phyloP scores from a whole-genome alignment of 2,888 invertebrate genomes.

The Anaspis maculata region DNA sequence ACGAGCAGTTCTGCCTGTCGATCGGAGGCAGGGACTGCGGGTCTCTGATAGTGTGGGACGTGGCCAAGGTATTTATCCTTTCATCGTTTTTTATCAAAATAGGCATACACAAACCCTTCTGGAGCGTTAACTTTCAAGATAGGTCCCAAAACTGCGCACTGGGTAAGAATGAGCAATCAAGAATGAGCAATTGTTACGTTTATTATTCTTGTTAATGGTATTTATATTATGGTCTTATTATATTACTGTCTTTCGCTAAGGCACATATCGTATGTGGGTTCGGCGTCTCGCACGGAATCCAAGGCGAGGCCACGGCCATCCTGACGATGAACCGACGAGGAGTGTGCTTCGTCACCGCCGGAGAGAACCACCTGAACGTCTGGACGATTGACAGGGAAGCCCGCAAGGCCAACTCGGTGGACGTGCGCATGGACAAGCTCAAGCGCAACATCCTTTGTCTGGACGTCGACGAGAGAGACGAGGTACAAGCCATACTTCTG shows the following conservation, averaged over 20 bases:
- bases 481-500: no score
- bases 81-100: no score
- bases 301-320: slow-evolving; percentile 36
- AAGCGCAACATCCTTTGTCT: slow-evolving; percentile 69
- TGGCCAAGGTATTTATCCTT: no score
- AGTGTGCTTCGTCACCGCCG: slow-evolving; percentile 61
- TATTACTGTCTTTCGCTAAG: no score
- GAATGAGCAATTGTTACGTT: no score
- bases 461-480: slow-evolving; percentile 60
- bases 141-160: no score
- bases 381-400: slow-evolving; percentile 67
- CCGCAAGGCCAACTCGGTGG: slow-evolving; percentile 53
- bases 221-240: no score
- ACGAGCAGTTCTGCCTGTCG: slow-evolving; percentile 65
- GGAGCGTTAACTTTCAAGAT: no score
- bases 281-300: slow-evolving; percentile 33
- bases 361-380: slow-evolving; percentile 47
- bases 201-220: no score
- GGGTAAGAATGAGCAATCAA: no score
- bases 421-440: slow-evolving; percentile 71
- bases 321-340: slow-evolving; percentile 50
- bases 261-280: slow-evolving; percentile 43
- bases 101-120: no score
- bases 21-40: slow-evolving; percentile 88
- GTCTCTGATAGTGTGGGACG: slow-evolving; percentile 78